phyloP scores from a whole-genome alignment of 2,888 invertebrate species.

The Argyresthia albistria region DNA sequence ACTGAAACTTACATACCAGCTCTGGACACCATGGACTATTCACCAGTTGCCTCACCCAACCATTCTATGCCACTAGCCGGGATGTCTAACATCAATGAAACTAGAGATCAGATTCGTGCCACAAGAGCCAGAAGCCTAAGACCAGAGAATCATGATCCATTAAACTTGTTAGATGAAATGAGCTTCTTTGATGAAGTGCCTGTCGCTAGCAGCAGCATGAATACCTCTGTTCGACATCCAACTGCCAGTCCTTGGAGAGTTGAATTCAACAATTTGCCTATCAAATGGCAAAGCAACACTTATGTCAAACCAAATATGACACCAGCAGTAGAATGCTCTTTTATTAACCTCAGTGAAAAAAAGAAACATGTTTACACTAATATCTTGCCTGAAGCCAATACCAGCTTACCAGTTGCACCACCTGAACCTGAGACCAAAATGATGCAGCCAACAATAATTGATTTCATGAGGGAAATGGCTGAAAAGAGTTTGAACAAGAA shows the following conservation, averaged over 20 bases:
- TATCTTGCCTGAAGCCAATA: slow-evolving; percentile 30
- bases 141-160: slow-evolving; percentile 26
- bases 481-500: slow-evolving; percentile 44
- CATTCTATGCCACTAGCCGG: not conserved
- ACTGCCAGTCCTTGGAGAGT: slow-evolving; percentile 61
- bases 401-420: slow-evolving; percentile 26
- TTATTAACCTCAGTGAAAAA: slow-evolving; percentile 39
- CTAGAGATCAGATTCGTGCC: not conserved
- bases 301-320: slow-evolving; percentile 65
- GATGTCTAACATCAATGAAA: slow-evolving; percentile 4
- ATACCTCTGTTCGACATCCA: slow-evolving; percentile 38
- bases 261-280: slow-evolving; percentile 50
- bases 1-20: not conserved
- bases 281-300: slow-evolving; percentile 57
- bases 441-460: slow-evolving; percentile 39
- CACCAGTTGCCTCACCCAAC: slow-evolving; percentile 5
- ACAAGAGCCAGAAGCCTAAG: slow-evolving; percentile 9
- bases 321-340: slow-evolving; percentile 59
- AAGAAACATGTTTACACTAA: slow-evolving; percentile 62
- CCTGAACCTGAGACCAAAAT: slow-evolving; percentile 45
- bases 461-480: slow-evolving; percentile 52
- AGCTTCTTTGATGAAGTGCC: slow-evolving; percentile 60
- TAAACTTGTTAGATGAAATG: slow-evolving; percentile 38
- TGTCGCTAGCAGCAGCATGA: slow-evolving; percentile 61
- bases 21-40: slow-evolving; percentile 4